Evolutionary conservation across 2,113 vertebrate genomes (phyloP), one percentile per base, ranked within the genome.

Genomic region (Leptobrachium leishanense): DNA sequence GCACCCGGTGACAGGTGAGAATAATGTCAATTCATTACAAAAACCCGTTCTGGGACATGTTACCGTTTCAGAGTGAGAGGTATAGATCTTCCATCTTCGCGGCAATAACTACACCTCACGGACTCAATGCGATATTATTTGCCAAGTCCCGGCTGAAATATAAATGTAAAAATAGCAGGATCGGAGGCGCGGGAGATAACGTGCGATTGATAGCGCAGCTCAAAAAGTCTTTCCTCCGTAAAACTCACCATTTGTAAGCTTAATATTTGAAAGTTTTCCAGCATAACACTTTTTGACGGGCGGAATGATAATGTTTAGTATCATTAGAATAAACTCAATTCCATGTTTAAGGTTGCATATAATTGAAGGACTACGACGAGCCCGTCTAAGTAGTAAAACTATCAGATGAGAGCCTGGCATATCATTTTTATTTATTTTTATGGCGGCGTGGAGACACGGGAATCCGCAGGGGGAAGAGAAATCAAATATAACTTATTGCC

Each of bases 11-110:
- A 79, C 77, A 74, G 20, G 59, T 5, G 54, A 68, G 64, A 74
- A 74, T 80, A 74, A 80, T 80, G 77, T 46, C 72, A 74, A 74
- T 74, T 64, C 71, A 80, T 80, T 80, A 74, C 77, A 44, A 73
- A 31, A 80, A 68, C 50, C 20, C 59, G 71, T 80, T 71, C 64
- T 74, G 77, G 77, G 77, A 80, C 63, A 80, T 80, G 53, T 80
- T 74, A 80, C 68, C 6, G 66, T 46, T 74, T 68, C 42, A 10
- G 50, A 46, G 62, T 68, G 50, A 8, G 13, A 64, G 12, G 11
- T 13, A 80, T 80, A 80, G 11, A 74, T 79, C 71, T 80, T 68
- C 63, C 10, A 31, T 67, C 71, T 68, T 40, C 31, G 13, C 59
- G n/a, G 67, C 55, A 42, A 68, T 74, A 80, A 80, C 71, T 68